Evolutionary conservation across 2,888 invertebrate genomes (phyloP), one percentile per base, ranked within the genome.

Genomic region (Sipunculus nudus): DNA sequence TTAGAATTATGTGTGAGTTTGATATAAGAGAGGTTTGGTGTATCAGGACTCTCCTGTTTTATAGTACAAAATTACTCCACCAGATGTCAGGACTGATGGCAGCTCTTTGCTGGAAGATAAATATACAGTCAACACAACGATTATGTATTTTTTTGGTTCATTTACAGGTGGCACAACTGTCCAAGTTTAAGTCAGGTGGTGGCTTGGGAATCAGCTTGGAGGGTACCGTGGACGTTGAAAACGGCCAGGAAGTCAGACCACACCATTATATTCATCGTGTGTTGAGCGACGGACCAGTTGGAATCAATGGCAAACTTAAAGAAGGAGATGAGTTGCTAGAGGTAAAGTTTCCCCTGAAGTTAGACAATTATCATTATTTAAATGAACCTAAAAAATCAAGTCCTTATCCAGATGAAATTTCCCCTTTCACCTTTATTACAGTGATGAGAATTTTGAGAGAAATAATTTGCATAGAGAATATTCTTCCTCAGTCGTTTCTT

Each of bases 231-330:
- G 99, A 99, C 83, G 96, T 99, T 54, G 97, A 98, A 85, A 80
- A 81, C 68, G 98, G 98, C 0, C 89, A 93, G 59, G 98, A 99
- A 86, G 94, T 97, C 43, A 88, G 97, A 60, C 98, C 99, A 2
- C 99, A 99, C 85, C 99, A 98, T 86, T 98, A 97, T 84, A 97
- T 99, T 79, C 90, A 98, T 71, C 95, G 95, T 54, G 96, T 99
- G 76, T 87, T 98, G 75, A 91, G 93, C n/a, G 96, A 97, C 84
- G 98, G 99, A 1, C 98, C 99, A 0, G 97, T 99, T 2, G 98
- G 97, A 4, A 89, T 91, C 70, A 96, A 95, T 78, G 92, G 90
- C 4, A 89, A 90, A 48, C 88, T 99, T 35, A 89, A 90, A 70
- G 94, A 96, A 16, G 97, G 97, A 0, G 99, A 99, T 84, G 99